Conservation (phyloP, 2,113 vertebrate genomes). For the Embiotoca jacksoni region DNA sequence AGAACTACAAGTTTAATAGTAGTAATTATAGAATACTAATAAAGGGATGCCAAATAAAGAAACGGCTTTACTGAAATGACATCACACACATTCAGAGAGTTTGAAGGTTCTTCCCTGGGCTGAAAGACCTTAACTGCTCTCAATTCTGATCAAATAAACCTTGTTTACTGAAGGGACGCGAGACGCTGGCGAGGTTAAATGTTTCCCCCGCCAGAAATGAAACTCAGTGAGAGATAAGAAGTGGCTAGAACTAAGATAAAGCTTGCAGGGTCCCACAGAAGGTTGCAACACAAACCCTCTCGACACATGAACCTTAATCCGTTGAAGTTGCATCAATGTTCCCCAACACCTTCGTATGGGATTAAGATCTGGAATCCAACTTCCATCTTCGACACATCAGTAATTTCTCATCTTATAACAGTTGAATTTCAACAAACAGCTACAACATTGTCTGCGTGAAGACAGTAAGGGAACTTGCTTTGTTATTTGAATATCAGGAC, state of each 20-base stretch:
- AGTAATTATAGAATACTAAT: background rate
- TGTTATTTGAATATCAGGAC: no score
- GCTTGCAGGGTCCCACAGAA: slow-evolving; percentile 26
- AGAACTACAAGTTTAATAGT: no score
- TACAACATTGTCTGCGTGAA: background rate
- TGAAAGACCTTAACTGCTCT: slow-evolving; percentile 27
- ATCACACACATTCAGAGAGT: slow-evolving; percentile 4
- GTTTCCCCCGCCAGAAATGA: slow-evolving; percentile 45
- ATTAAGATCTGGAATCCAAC: slow-evolving; percentile 5
- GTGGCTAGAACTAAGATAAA: slow-evolving; percentile 37
- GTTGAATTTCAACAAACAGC: background rate
- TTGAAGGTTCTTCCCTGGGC: slow-evolving; percentile 4
- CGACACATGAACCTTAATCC: slow-evolving; percentile 1
- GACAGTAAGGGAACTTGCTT: no score
- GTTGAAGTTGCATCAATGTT: slow-evolving; percentile 21
- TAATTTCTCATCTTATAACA: background rate
- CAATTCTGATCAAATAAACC: slow-evolving; percentile 51
- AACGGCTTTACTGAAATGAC: background rate
- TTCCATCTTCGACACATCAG: slow-evolving; percentile 12
- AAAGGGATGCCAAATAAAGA: background rate
- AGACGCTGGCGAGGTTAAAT: slow-evolving; percentile 52
- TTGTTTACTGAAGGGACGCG: slow-evolving; percentile 48
- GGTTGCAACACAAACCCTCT: slow-evolving; percentile 9
- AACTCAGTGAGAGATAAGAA: slow-evolving; percentile 42
- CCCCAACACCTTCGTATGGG: background rate